Base-by-base conservation (phyloP, 2,797 vertebrate species). In the Acestrorhynchus altus region DNA sequence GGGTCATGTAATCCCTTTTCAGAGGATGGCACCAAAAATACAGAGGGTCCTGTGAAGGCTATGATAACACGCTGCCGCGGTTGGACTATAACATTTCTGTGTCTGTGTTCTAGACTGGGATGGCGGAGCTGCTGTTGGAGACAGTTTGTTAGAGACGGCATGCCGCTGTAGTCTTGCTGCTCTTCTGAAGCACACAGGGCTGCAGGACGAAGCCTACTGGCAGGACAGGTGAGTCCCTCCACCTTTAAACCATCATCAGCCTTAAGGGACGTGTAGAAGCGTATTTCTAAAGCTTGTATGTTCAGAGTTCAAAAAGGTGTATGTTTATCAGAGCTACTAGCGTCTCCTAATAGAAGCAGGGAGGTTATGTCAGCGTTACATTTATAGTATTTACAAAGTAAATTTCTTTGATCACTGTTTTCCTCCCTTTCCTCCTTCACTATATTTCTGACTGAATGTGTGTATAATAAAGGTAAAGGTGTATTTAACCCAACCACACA, bases 161-260 rank as follows among this genome's bases (percentile, higher is more conserved):
- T 94, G 93, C 60, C 92, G 93, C 83, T 95, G 94, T 84, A 90
- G 92, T 80, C 88, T 95, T 65, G 94, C 94, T 64, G 94, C 90
- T 78, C 88, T 95, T 57, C 89, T 95, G 40, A 95, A 94, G 84
- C 94, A 95, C 84, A 90, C 92, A 0, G 94, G 93, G 16, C 87
- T 94, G 61, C 92, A 94, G 84, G 91, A 88, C 57, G 89, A 93
- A 76, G 93, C 91, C 18, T 90, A 87, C 68, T 93, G 89, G 88
- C 90, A 92, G 76, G 93, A 94, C 83, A 90, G 87, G 94, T 94
- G 60, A 85, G 90, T 83, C 47, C 8, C 22, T 10, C 20, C 26
- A 11, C 31, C 31, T 47, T 75, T 12, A 31, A 40, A 1, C 42
- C 22, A 65, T 51, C 22, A 63, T n/a, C 4, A 10, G 16, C 24